phyloP scores from a whole-genome alignment of 2,113 vertebrate genomes.

The Saguinus imperator region DNA sequence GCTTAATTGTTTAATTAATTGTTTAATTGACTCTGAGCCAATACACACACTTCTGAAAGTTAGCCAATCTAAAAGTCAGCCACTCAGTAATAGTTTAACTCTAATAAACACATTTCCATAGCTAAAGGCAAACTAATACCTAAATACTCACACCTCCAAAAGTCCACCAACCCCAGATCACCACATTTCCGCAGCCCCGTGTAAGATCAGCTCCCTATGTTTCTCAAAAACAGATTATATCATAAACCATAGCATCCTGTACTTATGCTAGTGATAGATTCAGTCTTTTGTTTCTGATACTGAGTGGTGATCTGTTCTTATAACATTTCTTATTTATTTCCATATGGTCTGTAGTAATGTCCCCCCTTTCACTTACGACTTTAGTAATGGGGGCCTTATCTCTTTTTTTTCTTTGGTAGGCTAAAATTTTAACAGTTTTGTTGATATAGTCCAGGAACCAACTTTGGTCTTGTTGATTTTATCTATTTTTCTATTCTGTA shows the following conservation, averaged over 20 bases:
- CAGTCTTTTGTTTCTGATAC: neutral
- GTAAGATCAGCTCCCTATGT: neutral
- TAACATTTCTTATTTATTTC: neutral
- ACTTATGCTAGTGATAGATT: neutral
- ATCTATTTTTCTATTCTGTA: neutral
- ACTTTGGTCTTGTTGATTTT: neutral
- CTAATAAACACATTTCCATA: neutral
- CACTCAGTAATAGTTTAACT: neutral
- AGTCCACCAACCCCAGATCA: neutral
- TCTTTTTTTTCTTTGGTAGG: neutral
- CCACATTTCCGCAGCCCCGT: neutral
- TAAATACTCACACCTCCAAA: neutral
- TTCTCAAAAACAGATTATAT: neutral
- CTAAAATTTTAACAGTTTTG: neutral
- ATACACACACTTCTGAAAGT: neutral
- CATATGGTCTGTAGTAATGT: neutral
- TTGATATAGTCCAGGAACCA: neutral
- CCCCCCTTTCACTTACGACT: neutral
- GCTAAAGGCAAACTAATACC: neutral
- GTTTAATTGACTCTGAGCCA: neutral
- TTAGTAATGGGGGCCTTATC: neutral
- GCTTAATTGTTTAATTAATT: neutral
- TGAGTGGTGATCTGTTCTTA: neutral
- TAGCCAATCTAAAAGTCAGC: neutral
- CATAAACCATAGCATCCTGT: neutral